These are phyloP conservation scores for Coelopa frigida DNA, from an alignment of 1,140 invertebrate genomes.

Conservation along the genomic window DNA sequence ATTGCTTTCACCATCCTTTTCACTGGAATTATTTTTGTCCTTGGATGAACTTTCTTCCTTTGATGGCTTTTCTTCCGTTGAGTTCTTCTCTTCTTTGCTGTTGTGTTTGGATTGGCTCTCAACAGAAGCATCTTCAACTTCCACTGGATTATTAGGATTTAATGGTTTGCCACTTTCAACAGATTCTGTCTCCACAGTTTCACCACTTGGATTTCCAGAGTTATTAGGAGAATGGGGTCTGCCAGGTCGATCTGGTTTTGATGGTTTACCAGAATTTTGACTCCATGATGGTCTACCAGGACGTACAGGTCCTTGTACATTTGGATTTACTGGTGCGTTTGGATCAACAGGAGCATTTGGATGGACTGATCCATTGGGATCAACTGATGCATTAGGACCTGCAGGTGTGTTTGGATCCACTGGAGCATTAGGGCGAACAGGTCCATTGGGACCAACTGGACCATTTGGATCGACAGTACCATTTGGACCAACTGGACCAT, in stretches of 20 bases:
- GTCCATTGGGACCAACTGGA: background rate
- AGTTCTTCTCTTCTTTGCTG: slow-evolving; percentile 11
- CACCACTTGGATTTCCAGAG: background rate
- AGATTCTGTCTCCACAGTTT: slow-evolving; percentile 3
- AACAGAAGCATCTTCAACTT: slow-evolving; percentile 29
- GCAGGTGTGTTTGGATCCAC: background rate
- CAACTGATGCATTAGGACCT: background rate
- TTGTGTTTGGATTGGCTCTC: slow-evolving; percentile 22
- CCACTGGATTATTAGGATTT: slow-evolving; percentile 1
- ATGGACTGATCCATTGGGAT: slow-evolving; percentile 3
- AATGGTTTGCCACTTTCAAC: slow-evolving; percentile 1
- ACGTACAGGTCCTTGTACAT: background rate
- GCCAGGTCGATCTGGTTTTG: background rate
- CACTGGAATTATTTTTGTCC: background rate
- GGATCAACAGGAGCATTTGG: slow-evolving; percentile 12
- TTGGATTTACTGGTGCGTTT: slow-evolving; percentile 5
- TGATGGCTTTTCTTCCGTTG: slow-evolving; percentile 13
- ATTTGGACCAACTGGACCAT: background rate
- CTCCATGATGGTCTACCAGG: background rate
- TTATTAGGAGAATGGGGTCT: background rate
- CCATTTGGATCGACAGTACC: background rate
- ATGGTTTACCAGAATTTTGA: background rate
- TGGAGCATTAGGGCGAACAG: background rate
- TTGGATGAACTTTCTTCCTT: slow-evolving; percentile 8
- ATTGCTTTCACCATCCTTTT: slow-evolving; percentile 1